A percentile compares a stretch with the other conserved stretches of the same genome.
Evolutionary conservation across 2,797 vertebrate genomes (phyloP).

Genomic region (Sylvilagus floridanus): DNA sequence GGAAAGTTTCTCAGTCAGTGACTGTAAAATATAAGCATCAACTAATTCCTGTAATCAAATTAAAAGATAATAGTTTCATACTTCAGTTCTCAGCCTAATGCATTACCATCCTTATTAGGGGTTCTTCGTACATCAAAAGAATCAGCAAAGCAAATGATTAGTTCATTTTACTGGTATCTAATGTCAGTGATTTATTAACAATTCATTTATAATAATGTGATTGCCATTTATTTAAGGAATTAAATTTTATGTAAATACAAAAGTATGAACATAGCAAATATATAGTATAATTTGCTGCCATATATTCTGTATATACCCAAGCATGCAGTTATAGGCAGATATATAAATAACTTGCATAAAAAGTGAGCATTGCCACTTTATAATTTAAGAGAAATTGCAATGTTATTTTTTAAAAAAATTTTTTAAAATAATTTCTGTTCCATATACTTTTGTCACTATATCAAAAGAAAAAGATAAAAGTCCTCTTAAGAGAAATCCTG

Average conservation of each 20-base stretch:
- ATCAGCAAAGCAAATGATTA: constrained; percentile 37
- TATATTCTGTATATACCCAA: not conserved
- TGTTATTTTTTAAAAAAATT: not conserved
- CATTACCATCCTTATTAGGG: constrained; percentile 45
- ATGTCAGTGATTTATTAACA: constrained; percentile 19
- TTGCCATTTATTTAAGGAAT: constrained; percentile 20
- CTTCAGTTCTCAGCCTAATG: constrained; percentile 56
- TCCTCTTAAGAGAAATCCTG: not conserved
- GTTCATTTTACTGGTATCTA: not conserved
- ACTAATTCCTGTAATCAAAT: constrained; percentile 41
- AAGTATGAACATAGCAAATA: not conserved
- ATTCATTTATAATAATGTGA: not conserved
- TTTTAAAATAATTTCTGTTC: not conserved
- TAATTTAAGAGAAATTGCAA: not conserved
- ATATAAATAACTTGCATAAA: not conserved
- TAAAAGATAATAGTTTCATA: constrained; percentile 41
- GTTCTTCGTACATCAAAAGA: constrained; percentile 9
- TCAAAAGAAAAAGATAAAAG: not conserved
- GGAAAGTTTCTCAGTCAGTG: constrained; percentile 17
- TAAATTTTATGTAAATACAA: constrained; percentile 21
- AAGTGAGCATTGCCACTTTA: not conserved
- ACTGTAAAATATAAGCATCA: constrained; percentile 6
- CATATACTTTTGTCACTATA: not conserved
- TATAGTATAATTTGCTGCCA: not conserved
- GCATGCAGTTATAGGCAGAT: not conserved